Percentiles rank a stretch among this genome's conserved stretches.
Conservation (phyloP, 2,888 invertebrate genomes). For the Dasysyrphus tricinctus region DNA sequence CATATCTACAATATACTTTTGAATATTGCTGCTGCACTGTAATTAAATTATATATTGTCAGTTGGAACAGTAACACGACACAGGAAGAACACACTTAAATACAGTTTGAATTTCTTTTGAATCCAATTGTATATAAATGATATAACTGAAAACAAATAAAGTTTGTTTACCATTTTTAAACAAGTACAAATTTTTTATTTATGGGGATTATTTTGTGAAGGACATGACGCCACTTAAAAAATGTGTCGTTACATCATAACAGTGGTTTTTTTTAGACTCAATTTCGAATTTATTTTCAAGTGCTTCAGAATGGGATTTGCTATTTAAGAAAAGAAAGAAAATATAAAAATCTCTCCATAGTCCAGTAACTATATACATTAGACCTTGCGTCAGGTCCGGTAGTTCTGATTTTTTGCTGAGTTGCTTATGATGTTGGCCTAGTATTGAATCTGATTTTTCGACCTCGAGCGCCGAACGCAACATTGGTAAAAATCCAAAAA, state of each 20-base stretch:
- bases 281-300: no score
- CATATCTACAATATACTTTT: conserved; percentile 20
- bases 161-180: conserved; percentile 74
- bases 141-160: conserved; percentile 74
- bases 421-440: no score
- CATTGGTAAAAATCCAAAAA: no score
- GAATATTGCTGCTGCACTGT: conserved; percentile 23
- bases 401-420: no score
- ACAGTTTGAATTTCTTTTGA: conserved; percentile 62
- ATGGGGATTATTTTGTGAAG: not conserved
- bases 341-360: no score
- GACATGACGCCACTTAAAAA: conserved; percentile 7
- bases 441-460: no score
- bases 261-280: no score
- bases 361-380: no score
- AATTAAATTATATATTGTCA: conserved; percentile 23
- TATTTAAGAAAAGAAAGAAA: no score
- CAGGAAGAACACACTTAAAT: conserved; percentile 38
- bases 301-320: no score
- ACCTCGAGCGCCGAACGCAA: no score
- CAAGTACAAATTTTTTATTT: not conserved
- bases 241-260: not conserved
- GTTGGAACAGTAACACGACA: conserved; percentile 5
- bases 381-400: no score
- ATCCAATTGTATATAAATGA: conserved; percentile 69